A percentile compares a stretch with the other conserved stretches of the same genome.
Evolutionary conservation across 2,888 invertebrate genomes (phyloP).

Genomic region (Flexamia atlantica): DNA sequence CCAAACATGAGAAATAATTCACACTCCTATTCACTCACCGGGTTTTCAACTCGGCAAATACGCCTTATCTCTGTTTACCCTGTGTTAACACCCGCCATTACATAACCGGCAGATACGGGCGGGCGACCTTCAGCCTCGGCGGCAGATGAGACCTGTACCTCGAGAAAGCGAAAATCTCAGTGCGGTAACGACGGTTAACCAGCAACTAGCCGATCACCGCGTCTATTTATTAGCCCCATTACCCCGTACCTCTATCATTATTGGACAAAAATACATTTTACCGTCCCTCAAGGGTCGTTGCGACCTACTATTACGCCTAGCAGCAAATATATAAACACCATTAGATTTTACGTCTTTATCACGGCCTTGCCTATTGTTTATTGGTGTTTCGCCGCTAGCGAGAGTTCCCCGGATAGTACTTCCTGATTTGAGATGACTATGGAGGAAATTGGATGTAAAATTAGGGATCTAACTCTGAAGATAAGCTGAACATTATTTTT

Average conservation of each 20-base stretch:
- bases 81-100: background rate
- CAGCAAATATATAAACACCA: constrained; percentile 47
- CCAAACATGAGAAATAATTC: too few relatives aligned
- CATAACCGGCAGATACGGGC: background rate
- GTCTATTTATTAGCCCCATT: constrained; percentile 45
- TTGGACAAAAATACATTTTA: constrained; percentile 54
- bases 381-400: background rate
- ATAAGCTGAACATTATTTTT: too few relatives aligned
- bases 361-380: constrained; percentile 12
- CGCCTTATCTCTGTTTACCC: background rate
- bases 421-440: background rate
- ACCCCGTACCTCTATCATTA: constrained; percentile 37
- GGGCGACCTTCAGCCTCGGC: background rate
- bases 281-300: constrained; percentile 26
- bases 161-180: constrained; percentile 40
- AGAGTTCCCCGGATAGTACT: background rate
- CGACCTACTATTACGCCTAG: constrained; percentile 31
- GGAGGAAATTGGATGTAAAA: background rate
- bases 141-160: background rate
- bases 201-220: constrained; percentile 22
- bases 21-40: too few relatives aligned
- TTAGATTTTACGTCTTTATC: constrained; percentile 53
- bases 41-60: background rate
- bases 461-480: too few relatives aligned
- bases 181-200: constrained; percentile 23